Conservation (phyloP, 2,797 vertebrate species). For the Fistularia tabacaria region DNA sequence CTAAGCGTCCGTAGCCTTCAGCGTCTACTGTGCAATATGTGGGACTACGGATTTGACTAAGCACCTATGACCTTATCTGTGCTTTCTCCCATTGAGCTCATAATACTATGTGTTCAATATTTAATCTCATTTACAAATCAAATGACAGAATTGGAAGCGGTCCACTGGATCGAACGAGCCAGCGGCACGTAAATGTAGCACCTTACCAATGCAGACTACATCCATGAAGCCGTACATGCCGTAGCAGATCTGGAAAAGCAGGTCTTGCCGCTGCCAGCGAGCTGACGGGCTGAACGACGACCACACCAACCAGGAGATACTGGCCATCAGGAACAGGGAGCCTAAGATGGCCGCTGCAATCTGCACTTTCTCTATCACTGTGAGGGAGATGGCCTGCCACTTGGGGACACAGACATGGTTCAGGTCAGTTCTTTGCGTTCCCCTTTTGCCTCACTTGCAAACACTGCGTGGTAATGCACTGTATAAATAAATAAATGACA, state of each 20-base stretch:
- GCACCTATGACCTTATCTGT: too few species aligned
- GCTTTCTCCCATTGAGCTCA: too few species aligned
- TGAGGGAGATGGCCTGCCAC: conserved; percentile 99
- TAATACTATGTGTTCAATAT: too few species aligned
- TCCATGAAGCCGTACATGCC: conserved; percentile 99
- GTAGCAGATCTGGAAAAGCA: conserved; percentile 99
- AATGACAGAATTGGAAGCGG: too few species aligned
- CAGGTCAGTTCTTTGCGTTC: not conserved
- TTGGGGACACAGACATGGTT: conserved; percentile 47
- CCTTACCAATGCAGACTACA: conserved; percentile 96
- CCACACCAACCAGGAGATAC: conserved; percentile 99
- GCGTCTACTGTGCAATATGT: too few species aligned
- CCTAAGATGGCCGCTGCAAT: conserved; percentile 96
- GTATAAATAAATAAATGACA: too few species aligned
- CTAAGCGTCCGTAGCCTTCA: too few species aligned
- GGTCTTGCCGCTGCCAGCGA: conserved; percentile 98
- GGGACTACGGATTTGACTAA: too few species aligned
- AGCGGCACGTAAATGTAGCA: not conserved
- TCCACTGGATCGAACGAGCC: not conserved
- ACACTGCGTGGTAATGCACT: too few species aligned
- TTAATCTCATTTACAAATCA: too few species aligned
- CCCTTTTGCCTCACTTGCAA: too few species aligned
- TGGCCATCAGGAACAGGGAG: conserved; percentile 97
- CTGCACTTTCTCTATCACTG: conserved; percentile 98
- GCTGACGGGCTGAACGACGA: conserved; percentile 97